phyloP scores from a whole-genome alignment of 2,113 vertebrate species.

The Xerus inauris region DNA sequence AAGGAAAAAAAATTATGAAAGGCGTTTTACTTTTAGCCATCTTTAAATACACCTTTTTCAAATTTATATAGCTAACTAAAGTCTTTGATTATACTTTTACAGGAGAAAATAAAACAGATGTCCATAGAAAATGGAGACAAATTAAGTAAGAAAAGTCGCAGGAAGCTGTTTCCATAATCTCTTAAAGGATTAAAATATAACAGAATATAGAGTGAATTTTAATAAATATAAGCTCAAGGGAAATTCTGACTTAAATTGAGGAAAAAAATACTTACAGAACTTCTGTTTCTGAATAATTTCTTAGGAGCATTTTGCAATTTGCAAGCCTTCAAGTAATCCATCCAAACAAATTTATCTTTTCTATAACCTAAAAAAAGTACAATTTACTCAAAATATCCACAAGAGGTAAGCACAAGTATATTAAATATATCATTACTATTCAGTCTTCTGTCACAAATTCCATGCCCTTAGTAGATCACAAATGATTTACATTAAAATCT shows the following conservation, averaged over 20 bases:
- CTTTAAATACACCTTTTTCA: constrained; percentile 23
- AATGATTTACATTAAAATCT: constrained; percentile 8
- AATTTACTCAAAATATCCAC: constrained; percentile 1
- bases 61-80: not conserved
- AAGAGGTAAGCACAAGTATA: not conserved
- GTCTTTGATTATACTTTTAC: constrained; percentile 28
- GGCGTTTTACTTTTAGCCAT: not conserved
- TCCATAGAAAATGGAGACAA: not conserved
- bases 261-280: constrained; percentile 58
- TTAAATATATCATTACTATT: constrained; percentile 32
- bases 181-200: constrained; percentile 44
- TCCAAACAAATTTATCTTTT: constrained; percentile 77
- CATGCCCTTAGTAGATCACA: not conserved
- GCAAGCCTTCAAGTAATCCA: constrained; percentile 70
- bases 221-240: not conserved
- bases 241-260: constrained; percentile 6
- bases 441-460: not conserved
- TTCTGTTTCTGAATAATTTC: constrained; percentile 74
- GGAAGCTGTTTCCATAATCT: not conserved
- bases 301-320: constrained; percentile 74
- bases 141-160: constrained; percentile 30
- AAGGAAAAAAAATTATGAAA: not conserved
- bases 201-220: not conserved
- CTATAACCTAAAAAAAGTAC: constrained; percentile 65
- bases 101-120: not conserved